Evolutionary conservation across 2,113 vertebrate species (phyloP).

Genomic region (Datnioides undecimradiatus): DNA sequence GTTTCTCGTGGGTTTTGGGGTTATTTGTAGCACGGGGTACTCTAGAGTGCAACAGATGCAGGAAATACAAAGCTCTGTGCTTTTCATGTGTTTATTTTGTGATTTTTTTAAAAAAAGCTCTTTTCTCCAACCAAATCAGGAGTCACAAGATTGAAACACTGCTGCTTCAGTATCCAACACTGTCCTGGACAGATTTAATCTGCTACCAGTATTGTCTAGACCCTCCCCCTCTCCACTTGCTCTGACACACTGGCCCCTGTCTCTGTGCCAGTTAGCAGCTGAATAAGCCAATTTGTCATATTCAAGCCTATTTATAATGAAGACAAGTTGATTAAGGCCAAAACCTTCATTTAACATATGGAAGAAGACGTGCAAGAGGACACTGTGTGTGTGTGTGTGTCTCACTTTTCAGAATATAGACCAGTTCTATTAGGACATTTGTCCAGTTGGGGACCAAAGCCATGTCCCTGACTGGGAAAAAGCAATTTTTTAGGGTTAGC

Average conservation of each 20-base stretch:
- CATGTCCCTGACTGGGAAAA: no score
- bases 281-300: slow-evolving; percentile 51
- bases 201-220: not conserved
- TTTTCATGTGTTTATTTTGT: slow-evolving; percentile 1
- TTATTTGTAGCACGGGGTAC: not conserved
- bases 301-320: slow-evolving; percentile 51
- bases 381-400: slow-evolving; percentile 5
- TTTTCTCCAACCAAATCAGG: slow-evolving; percentile 7
- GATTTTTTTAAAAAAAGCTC: not conserved
- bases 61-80: not conserved
- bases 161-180: not conserved
- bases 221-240: not conserved
- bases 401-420: no score
- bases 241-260: slow-evolving; percentile 25
- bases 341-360: slow-evolving; percentile 48
- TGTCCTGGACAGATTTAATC: not conserved
- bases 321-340: slow-evolving; percentile 36
- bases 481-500: no score
- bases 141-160: not conserved
- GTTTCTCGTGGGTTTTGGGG: not conserved
- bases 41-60: not conserved
- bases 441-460: no score
- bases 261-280: slow-evolving; percentile 31
- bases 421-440: no score
- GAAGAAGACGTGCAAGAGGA: slow-evolving; percentile 29